A percentile compares a stretch with the other conserved stretches of the same genome.
Evolutionary conservation across 1,140 invertebrate species (phyloP).

Genomic region (Tribolium castaneum): DNA sequence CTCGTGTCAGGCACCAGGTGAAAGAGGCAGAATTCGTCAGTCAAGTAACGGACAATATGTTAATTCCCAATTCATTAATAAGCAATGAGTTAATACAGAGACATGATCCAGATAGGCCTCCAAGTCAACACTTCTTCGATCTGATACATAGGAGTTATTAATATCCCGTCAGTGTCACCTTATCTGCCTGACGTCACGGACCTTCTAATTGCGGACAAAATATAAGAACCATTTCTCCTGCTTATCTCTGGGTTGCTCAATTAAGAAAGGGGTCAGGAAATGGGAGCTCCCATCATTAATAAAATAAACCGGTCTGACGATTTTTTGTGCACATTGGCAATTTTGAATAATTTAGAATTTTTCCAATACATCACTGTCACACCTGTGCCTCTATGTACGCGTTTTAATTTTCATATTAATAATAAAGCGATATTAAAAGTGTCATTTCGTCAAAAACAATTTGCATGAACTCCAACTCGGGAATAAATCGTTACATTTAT

Average conservation of each 20-base stretch:
- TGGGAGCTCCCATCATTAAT: slow-evolving; percentile 15
- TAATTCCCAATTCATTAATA: slow-evolving; percentile 54
- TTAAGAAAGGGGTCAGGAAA: slow-evolving; percentile 18
- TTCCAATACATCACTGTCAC: slow-evolving; percentile 41
- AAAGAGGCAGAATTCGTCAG: slow-evolving; percentile 1
- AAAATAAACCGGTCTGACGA: slow-evolving; percentile 1
- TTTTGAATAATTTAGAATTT: slow-evolving; percentile 21
- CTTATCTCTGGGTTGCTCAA: slow-evolving; percentile 20
- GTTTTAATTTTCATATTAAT: slow-evolving; percentile 42
- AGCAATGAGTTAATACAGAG: slow-evolving; percentile 48
- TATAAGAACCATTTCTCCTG: slow-evolving; percentile 10
- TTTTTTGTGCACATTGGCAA: slow-evolving; percentile 16
- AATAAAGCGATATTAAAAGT: slow-evolving; percentile 29
- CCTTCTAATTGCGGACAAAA: slow-evolving; percentile 36
- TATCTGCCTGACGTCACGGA: slow-evolving; percentile 20
- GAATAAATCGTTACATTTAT: slow-evolving; percentile 23
- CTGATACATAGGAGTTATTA: slow-evolving; percentile 41
- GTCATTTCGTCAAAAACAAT: neutral
- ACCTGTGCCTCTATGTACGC: slow-evolving; percentile 5
- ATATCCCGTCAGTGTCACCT: slow-evolving; percentile 38
- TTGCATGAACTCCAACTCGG: neutral
- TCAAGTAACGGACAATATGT: slow-evolving; percentile 42
- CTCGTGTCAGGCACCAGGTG: neutral
- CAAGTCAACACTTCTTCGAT: slow-evolving; percentile 51
- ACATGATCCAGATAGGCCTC: slow-evolving; percentile 41